These are phyloP conservation scores for Scelioninae gen. 2 DNA, from an alignment of 2,888 invertebrate species.

Conservation along the genomic window DNA sequence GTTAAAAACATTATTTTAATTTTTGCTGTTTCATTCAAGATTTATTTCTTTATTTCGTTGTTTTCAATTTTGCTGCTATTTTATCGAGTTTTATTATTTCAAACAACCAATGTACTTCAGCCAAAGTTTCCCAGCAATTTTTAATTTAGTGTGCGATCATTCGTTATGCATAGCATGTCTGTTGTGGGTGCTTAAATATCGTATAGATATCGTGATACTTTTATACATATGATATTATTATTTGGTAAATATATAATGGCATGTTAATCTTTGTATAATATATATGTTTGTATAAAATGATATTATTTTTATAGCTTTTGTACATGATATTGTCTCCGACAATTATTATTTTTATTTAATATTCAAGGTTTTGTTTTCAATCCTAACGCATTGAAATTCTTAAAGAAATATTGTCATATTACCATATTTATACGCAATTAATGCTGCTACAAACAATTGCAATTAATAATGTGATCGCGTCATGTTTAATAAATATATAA, in stretches of 20 bases:
- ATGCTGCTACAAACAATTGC: constrained; percentile 8
- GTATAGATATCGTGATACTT: constrained; percentile 49
- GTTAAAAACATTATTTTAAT: neutral
- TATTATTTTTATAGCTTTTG: neutral
- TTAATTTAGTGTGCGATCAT: constrained; percentile 37
- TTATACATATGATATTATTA: constrained; percentile 16
- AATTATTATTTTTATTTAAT: constrained; percentile 9
- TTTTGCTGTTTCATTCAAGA: neutral
- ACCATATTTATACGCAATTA: constrained; percentile 43
- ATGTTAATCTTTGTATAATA: constrained; percentile 8
- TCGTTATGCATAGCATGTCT: constrained; percentile 51
- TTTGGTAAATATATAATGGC: constrained; percentile 30
- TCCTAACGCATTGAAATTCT: too few species aligned
- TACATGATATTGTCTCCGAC: neutral
- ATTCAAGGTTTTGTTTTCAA: too few species aligned
- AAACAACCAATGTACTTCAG: neutral
- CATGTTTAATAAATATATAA: neutral
- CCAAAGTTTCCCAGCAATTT: constrained; percentile 52
- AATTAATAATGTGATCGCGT: constrained; percentile 14
- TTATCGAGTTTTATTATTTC: too few species aligned
- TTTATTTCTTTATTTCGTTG: neutral
- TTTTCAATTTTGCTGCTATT: neutral
- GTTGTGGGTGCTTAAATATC: constrained; percentile 53
- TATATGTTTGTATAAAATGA: constrained; percentile 14
- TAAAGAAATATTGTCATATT: constrained; percentile 20